Evolutionary conservation across 2,888 invertebrate species (phyloP).

Genomic region (Rhorus exstirpatorius): DNA sequence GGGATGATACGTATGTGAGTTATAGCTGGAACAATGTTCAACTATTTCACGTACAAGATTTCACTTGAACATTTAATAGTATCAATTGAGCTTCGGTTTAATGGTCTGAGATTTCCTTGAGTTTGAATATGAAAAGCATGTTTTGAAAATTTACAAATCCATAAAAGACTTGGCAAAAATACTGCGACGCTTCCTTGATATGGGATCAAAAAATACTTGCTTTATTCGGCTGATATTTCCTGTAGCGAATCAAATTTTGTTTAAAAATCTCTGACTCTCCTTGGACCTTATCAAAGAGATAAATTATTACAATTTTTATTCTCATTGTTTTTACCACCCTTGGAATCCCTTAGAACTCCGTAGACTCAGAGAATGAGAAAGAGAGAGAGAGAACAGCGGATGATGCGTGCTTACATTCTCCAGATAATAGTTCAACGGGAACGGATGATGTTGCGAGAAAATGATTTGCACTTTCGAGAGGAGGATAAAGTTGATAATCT

Average conservation of each 20-base stretch:
- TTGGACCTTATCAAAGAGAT: conserved; percentile 11
- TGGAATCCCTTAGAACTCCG: not conserved
- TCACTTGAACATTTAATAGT: too few relatives aligned
- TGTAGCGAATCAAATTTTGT: not conserved
- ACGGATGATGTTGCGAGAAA: not conserved
- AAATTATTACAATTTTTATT: conserved; percentile 9
- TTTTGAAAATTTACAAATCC: too few relatives aligned
- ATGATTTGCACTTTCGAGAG: conserved; percentile 3
- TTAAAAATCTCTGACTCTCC: conserved; percentile 2
- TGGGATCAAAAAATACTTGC: conserved; percentile 2
- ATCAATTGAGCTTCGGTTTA: too few relatives aligned
- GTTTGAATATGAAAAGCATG: too few relatives aligned
- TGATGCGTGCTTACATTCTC: conserved; percentile 13
- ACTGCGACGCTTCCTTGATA: not conserved
- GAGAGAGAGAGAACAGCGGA: not conserved
- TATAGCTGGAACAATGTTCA: too few relatives aligned
- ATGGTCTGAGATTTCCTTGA: too few relatives aligned
- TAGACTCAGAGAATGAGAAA: not conserved
- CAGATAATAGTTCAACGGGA: conserved; percentile 9
- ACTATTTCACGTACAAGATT: too few relatives aligned
- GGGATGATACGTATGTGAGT: too few relatives aligned
- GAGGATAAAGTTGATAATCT: conserved; percentile 7
- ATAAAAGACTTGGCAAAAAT: not conserved
- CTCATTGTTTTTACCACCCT: not conserved
- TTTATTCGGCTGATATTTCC: not conserved